Evolutionary conservation across 2,888 invertebrate species (phyloP), one percentile per base, ranked within the genome.

Genomic region (Thysanoteuthis rhombus): DNA sequence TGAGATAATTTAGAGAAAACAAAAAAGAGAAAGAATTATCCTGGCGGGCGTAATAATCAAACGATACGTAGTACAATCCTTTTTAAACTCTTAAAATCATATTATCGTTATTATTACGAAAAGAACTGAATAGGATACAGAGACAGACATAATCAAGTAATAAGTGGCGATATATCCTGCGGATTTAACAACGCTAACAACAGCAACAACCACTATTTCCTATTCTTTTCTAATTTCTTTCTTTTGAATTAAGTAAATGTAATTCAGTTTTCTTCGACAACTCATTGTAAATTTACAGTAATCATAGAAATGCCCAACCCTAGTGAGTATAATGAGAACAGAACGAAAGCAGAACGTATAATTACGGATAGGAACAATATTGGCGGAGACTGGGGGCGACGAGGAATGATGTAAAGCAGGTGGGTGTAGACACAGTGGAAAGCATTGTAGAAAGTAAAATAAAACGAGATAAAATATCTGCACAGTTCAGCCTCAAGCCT

Each of bases 221-320:
- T 75, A 36, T n/a, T 75, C 10, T 75, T 75, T 36, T 75, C n/a
- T 75, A n/a, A 75, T 75, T 75, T 75, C 75, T 75, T 75, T 75
- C n/a, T 36, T 36, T 75, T 75, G 75, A 75, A 75, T 75, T 75
- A 75, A 75, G 75, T n/a, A 75, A 75, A 75, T 75, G 75, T 75
- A 75, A 75, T 75, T 75, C 75, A 36, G 75, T 75, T 75, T 75
- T 75, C 52, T 52, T 52, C 52, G 52, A 52, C 52, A 52, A 52
- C 52, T 52, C 75, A 75, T 75, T 75, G 75, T 75, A 75, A n/a
- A 75, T 75, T 75, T 75, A 75, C 75, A 75, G 75, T 75, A 75
- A 75, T 75, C 75, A 75, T 75, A 75, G 75, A 75, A 75, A 75
- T 75, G 75, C 75, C 75, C 75, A 75, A 75, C 75, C 75, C 75